Evolutionary conservation across 2,113 vertebrate genomes (phyloP).

Genomic region (Caranx melampygus): DNA sequence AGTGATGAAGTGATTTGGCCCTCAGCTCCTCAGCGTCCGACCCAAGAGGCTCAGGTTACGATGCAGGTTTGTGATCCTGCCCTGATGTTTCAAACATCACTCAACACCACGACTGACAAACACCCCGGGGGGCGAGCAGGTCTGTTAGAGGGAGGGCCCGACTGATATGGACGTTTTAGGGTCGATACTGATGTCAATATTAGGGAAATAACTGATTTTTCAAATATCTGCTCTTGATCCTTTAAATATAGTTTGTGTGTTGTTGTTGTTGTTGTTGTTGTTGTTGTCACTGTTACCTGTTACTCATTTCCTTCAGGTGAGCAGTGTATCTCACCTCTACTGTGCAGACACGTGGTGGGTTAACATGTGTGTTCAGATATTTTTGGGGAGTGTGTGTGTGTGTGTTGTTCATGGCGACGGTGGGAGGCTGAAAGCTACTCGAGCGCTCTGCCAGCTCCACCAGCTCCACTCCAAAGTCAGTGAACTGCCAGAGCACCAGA

Average conservation of each 20-base stretch:
- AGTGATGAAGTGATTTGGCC: conserved; percentile 36
- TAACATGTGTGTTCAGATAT: conserved; percentile 35
- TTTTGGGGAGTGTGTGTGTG: conserved; percentile 36
- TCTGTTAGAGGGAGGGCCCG: conserved; percentile 34
- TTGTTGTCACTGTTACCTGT: conserved; percentile 45
- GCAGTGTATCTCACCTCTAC: too few relatives aligned
- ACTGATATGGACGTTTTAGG: too few relatives aligned
- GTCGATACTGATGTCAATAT: too few relatives aligned
- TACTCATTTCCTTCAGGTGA: neutral
- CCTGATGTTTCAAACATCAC: conserved; percentile 58
- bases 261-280: conserved; percentile 35
- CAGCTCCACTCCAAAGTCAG: conserved; percentile 67
- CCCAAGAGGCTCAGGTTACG: conserved; percentile 53
- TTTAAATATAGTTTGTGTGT: conserved; percentile 48
- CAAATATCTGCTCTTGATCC: neutral
- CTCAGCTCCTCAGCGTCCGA: conserved; percentile 24
- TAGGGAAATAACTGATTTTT: too few relatives aligned
- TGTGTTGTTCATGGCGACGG: conserved; percentile 33
- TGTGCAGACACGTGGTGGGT: conserved; percentile 12
- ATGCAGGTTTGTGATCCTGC: conserved; percentile 36
- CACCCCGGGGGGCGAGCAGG: conserved; percentile 21
- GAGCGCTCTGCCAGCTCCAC: conserved; percentile 57
- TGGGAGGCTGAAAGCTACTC: conserved; percentile 61
- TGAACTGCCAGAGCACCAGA: conserved; percentile 73
- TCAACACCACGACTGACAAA: conserved; percentile 54